Evolutionary conservation across 2,797 vertebrate species (phyloP).

Genomic region (Sebastes minor): DNA sequence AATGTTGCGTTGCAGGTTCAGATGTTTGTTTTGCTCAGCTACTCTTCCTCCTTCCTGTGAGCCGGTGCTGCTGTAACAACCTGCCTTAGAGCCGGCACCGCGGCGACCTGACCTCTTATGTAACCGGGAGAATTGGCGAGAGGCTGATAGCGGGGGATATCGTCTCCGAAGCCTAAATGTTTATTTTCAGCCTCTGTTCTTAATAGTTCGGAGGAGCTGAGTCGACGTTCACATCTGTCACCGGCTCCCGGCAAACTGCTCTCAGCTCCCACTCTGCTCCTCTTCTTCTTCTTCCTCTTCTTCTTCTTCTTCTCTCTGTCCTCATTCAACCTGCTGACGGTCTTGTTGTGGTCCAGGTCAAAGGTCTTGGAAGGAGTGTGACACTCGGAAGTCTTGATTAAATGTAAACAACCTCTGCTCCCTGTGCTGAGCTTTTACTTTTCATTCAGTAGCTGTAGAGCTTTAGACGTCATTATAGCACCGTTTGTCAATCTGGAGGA

Average conservation of each 20-base stretch:
- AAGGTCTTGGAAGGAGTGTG: conserved; percentile 39
- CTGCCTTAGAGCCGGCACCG: conserved; percentile 24
- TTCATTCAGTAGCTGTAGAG: background rate
- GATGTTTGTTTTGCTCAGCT: conserved; percentile 18
- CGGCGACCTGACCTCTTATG: conserved; percentile 51
- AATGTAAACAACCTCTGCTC: conserved; percentile 50
- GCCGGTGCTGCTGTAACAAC: conserved; percentile 7
- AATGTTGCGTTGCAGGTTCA: background rate
- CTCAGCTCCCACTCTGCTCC: background rate
- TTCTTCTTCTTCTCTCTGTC: conserved; percentile 3
- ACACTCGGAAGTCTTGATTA: conserved; percentile 49
- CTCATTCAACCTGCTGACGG: conserved; percentile 16
- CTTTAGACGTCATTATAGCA: background rate
- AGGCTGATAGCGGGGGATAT: conserved; percentile 40
- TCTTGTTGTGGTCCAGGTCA: conserved; percentile 15
- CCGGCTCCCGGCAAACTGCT: conserved; percentile 9
- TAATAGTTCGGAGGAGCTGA: conserved; percentile 52
- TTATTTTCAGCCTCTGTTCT: conserved; percentile 66
- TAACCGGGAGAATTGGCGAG: conserved; percentile 50
- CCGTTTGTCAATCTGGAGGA: background rate
- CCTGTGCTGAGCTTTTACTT: background rate
- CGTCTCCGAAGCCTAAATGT: conserved; percentile 59
- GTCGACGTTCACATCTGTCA: conserved; percentile 58
- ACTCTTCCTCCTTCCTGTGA: background rate
- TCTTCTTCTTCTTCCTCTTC: background rate